Percentiles rank a stretch among this genome's conserved stretches.
Evolutionary conservation across 2,113 vertebrate species (phyloP).

Genomic region (Cyprinodon variegatus): DNA sequence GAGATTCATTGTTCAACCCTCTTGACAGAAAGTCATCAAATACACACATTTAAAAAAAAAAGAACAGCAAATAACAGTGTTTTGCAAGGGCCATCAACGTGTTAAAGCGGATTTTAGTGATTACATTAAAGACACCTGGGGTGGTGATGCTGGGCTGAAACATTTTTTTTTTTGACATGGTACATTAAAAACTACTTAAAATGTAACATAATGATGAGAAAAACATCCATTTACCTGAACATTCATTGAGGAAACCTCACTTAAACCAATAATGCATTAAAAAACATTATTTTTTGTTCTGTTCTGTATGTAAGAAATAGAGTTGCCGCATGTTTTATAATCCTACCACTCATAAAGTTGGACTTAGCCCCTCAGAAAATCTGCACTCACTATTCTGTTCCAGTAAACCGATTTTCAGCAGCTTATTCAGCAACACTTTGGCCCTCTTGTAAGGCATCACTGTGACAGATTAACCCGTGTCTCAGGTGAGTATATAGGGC

Average conservation of each 20-base stretch:
- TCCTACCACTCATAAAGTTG: not conserved
- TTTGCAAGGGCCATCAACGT: not conserved
- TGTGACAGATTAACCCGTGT: not conserved
- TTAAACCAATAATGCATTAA: conserved; percentile 5
- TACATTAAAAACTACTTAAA: not conserved
- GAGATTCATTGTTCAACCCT: conserved; percentile 18
- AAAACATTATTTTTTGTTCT: conserved; percentile 13
- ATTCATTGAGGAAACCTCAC: not conserved
- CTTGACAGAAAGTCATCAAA: conserved; percentile 26
- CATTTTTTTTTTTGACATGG: not conserved
- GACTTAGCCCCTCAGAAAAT: not conserved
- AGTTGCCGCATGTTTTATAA: not conserved
- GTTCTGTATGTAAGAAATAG: conserved; percentile 27
- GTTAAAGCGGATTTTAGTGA: not conserved
- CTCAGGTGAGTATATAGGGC: not conserved
- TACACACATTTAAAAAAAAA: conserved; percentile 3
- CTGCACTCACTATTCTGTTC: not conserved
- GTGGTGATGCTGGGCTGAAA: not conserved
- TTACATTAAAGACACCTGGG: not conserved
- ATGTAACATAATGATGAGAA: not conserved
- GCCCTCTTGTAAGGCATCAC: conserved; percentile 3
- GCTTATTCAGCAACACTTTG: conserved; percentile 58
- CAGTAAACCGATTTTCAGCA: not conserved
- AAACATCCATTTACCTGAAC: not conserved
- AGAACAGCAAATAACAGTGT: not conserved